phyloP scores from a whole-genome alignment of 2,888 invertebrate species.

The Eilema caniola region DNA sequence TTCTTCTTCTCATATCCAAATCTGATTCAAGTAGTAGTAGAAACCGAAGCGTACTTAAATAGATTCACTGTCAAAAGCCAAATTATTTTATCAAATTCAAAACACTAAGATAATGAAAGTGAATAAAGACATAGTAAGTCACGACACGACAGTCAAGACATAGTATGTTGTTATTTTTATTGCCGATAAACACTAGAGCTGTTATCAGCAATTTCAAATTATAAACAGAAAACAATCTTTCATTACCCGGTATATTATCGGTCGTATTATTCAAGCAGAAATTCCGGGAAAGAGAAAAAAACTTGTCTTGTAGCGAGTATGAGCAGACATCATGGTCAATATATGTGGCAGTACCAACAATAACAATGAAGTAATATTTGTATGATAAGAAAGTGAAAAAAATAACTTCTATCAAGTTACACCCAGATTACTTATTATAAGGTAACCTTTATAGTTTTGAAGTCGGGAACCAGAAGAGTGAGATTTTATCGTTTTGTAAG shows the following conservation, averaged over 20 bases:
- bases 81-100: conserved; percentile 18
- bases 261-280: conserved; percentile 20
- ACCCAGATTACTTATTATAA: not conserved
- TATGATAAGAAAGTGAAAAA: not conserved
- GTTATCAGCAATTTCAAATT: conserved; percentile 31
- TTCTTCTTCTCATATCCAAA: too few relatives aligned
- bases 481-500: too few relatives aligned
- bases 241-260: conserved; percentile 25
- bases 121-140: conserved; percentile 26
- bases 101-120: conserved; percentile 17
- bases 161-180: conserved; percentile 33
- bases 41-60: not conserved
- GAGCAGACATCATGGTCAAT: not conserved
- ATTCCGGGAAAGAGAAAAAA: conserved; percentile 9
- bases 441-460: too few relatives aligned
- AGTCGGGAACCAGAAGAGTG: too few relatives aligned
- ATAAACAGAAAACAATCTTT: conserved; percentile 20
- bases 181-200: conserved; percentile 23
- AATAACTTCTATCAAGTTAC: not conserved
- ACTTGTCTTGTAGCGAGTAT: not conserved
- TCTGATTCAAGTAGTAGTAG: not conserved
- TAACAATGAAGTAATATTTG: not conserved
- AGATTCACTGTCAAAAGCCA: conserved; percentile 27
- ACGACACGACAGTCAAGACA: too few relatives aligned
- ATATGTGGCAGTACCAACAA: not conserved